A percentile compares a stretch with the other conserved stretches of the same genome.
Evolutionary conservation across 2,797 vertebrate genomes (phyloP).

Genomic region (Calcarius lapponicus): DNA sequence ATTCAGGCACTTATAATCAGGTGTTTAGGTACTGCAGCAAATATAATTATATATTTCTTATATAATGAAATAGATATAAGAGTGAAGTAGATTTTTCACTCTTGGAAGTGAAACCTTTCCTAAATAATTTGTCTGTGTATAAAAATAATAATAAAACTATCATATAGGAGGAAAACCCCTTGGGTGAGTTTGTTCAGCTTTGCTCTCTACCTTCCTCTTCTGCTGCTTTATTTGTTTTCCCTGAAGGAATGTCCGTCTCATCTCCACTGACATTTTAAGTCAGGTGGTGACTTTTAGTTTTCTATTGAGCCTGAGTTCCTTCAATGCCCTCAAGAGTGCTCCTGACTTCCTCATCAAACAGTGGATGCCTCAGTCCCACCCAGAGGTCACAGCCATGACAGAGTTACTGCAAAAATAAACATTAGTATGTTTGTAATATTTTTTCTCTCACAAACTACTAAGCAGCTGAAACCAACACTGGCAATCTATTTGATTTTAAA

Average conservation of each 20-base stretch:
- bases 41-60: not conserved
- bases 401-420: not conserved
- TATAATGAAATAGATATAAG: not conserved
- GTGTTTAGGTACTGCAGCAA: not conserved
- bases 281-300: constrained; percentile 58
- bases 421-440: not conserved
- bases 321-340: constrained; percentile 7
- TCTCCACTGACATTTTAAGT: constrained; percentile 47
- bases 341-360: not conserved
- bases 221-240: constrained; percentile 4
- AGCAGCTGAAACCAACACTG: not conserved
- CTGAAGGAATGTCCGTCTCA: not conserved
- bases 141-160: not conserved
- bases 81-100: not conserved
- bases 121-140: not conserved
- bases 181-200: not conserved
- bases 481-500: not conserved
- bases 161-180: not conserved
- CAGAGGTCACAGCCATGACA: not conserved
- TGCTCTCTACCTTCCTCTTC: not conserved
- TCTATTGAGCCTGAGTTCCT: not conserved
- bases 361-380: not conserved
- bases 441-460: not conserved
- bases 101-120: not conserved
- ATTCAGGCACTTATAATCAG: not conserved